phyloP scores from a whole-genome alignment of 2,888 invertebrate genomes.

The Drosophila suboccidentalis region DNA sequence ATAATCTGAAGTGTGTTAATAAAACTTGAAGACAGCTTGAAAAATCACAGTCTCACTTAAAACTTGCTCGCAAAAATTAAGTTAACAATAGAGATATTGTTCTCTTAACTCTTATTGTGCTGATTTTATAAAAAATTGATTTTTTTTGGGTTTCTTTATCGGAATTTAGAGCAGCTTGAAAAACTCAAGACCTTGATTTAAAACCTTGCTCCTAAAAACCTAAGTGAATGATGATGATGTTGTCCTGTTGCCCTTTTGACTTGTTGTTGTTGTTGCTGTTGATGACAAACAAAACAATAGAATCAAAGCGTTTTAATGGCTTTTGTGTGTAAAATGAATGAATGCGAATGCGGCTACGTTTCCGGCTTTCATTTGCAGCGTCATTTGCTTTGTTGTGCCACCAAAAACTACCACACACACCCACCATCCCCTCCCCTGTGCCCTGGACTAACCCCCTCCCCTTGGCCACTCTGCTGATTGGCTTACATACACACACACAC shows the following conservation, averaged over 20 bases:
- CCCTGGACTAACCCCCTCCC: not conserved
- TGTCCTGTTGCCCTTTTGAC: conserved; percentile 13
- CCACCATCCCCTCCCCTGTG: not conserved
- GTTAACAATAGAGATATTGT: no score
- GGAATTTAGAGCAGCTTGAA: no score
- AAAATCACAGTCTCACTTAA: no score
- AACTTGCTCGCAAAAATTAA: no score
- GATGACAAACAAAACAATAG: conserved; percentile 78
- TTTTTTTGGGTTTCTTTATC: not conserved
- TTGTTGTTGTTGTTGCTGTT: conserved; percentile 42
- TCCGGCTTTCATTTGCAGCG: conserved; percentile 80
- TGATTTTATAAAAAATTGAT: no score
- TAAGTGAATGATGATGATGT: conserved; percentile 19
- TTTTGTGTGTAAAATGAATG: conserved; percentile 80
- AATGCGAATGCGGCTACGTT: conserved; percentile 72
- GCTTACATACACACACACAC: conserved; percentile 29
- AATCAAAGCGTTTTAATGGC: conserved; percentile 79
- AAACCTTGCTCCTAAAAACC: not conserved
- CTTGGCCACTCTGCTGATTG: conserved; percentile 38
- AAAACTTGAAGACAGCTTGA: no score
- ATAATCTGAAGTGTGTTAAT: no score
- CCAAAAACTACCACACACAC: conserved; percentile 26
- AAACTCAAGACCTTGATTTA: conserved; percentile 19
- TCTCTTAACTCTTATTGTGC: no score
- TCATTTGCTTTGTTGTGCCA: conserved; percentile 68